Conservation (phyloP, 2,888 invertebrate genomes). For the Hylaea fasciaria region DNA sequence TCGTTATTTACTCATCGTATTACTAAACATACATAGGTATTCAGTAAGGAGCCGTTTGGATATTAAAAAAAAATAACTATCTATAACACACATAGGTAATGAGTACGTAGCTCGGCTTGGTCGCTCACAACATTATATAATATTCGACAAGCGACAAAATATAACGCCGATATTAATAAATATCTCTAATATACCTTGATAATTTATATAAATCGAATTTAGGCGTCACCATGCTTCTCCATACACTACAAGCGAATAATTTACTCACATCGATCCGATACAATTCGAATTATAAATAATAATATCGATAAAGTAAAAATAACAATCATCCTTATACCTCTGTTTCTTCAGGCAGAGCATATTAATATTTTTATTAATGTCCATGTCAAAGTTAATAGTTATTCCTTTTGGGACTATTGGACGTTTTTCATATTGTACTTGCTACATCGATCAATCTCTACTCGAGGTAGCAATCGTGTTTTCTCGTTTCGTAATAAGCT, state of each 20-base stretch:
- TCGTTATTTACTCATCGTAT: neutral
- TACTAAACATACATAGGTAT: constrained; percentile 54
- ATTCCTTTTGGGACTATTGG: neutral
- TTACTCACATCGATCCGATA: constrained; percentile 79
- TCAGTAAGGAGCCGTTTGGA: constrained; percentile 55
- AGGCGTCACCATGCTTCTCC: constrained; percentile 78
- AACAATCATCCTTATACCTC: constrained; percentile 11
- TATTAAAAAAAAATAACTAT: constrained; percentile 62
- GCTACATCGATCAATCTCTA: constrained; percentile 2
- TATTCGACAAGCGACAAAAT: constrained; percentile 68
- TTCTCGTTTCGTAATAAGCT: constrained; percentile 8
- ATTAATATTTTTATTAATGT: neutral
- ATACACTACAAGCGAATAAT: constrained; percentile 79
- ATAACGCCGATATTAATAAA: constrained; percentile 64
- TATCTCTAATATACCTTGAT: constrained; percentile 61
- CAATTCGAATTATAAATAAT: constrained; percentile 63
- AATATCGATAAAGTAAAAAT: constrained; percentile 44
- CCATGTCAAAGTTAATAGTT: neutral
- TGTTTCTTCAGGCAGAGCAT: neutral
- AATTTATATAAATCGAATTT: constrained; percentile 45
- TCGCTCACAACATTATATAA: constrained; percentile 62
- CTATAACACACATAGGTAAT: constrained; percentile 68
- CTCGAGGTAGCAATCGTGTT: constrained; percentile 1
- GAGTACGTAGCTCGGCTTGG: constrained; percentile 64
- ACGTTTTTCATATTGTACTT: neutral